Conservation (phyloP, 2,797 vertebrate species). For the Semotilus atromaculatus region DNA sequence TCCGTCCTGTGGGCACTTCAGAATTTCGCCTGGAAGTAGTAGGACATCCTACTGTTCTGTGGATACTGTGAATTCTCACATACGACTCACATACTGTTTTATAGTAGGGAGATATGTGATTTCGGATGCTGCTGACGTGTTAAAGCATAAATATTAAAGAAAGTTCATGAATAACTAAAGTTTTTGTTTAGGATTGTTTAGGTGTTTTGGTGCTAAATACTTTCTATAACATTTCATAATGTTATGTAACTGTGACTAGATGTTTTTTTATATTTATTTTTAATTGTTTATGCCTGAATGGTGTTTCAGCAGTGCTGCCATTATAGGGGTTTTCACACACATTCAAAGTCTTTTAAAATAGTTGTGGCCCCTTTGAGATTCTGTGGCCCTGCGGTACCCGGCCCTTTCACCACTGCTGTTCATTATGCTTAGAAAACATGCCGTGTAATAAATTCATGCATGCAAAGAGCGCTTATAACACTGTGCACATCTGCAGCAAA, state of each 20-base stretch:
- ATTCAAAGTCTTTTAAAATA: slow-evolving; percentile 22
- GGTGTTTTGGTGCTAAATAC: neutral
- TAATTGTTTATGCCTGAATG: neutral
- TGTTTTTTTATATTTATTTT: neutral
- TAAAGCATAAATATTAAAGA: no score
- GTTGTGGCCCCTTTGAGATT: slow-evolving; percentile 24
- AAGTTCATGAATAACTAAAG: neutral
- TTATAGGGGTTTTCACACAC: neutral
- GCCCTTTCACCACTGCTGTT: slow-evolving; percentile 5
- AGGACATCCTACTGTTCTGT: no score
- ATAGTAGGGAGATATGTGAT: no score
- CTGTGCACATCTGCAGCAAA: slow-evolving; percentile 62
- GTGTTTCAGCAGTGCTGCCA: neutral
- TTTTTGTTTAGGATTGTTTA: neutral
- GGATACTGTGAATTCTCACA: no score
- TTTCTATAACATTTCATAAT: neutral
- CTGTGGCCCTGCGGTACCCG: slow-evolving; percentile 1
- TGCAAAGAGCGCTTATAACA: slow-evolving; percentile 29
- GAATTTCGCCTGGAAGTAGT: no score
- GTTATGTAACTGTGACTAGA: neutral
- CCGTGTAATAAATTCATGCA: slow-evolving; percentile 40
- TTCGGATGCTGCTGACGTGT: neutral
- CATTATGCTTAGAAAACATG: slow-evolving; percentile 33
- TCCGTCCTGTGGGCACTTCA: no score
- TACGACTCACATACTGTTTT: no score